Percentiles rank a stretch among this genome's conserved stretches.
Conservation (phyloP, 2,888 invertebrate genomes). For the Ernsta delagoae region DNA sequence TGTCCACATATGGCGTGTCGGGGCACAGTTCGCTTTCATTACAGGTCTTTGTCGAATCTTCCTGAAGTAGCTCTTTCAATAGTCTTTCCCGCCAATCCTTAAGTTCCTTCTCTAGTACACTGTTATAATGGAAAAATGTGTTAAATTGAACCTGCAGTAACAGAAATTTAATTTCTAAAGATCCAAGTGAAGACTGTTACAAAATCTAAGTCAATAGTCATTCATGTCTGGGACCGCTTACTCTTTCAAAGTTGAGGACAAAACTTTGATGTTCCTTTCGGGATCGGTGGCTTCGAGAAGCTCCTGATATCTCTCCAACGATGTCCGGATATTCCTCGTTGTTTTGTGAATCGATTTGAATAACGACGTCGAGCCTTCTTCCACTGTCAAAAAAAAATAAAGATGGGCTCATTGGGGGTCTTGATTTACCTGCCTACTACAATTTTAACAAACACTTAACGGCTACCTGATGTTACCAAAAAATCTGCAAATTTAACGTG, state of each 20-base stretch:
- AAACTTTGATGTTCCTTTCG: conserved; percentile 46
- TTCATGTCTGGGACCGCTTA: conserved; percentile 40
- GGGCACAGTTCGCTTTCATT: conserved; percentile 13
- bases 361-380: conserved; percentile 55
- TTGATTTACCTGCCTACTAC: no score
- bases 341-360: conserved; percentile 57
- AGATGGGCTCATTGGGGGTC: no score
- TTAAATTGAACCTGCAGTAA: neutral
- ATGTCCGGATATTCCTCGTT: conserved; percentile 55
- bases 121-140: conserved; percentile 38
- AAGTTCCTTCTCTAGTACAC: conserved; percentile 63
- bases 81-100: conserved; percentile 62
- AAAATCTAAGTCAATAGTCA: no score
- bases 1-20: conserved; percentile 37
- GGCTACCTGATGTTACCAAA: no score
- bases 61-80: conserved; percentile 48
- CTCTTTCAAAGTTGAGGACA: conserved; percentile 61
- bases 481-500: no score
- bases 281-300: conserved; percentile 51
- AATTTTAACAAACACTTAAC: no score
- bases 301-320: conserved; percentile 60
- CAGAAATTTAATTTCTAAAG: no score
- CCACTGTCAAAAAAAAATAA: conserved; percentile 51
- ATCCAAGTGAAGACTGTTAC: no score
- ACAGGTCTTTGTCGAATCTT: conserved; percentile 13